Conservation (phyloP, 2,888 invertebrate species). For the Xestoiulus laeticollis region DNA sequence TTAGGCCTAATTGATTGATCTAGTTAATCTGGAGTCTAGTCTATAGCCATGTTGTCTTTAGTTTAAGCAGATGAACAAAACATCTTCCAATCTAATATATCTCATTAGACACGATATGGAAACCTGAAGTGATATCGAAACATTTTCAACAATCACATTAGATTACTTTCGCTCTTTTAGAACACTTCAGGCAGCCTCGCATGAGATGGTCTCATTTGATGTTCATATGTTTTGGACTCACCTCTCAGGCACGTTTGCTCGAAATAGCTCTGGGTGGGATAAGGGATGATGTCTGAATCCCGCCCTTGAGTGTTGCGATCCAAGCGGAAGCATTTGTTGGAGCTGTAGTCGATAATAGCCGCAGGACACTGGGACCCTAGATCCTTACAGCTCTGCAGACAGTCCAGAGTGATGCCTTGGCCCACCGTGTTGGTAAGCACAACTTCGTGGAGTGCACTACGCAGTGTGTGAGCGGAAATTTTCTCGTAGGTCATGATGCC, state of each 20-base stretch:
- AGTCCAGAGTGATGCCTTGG: constrained; percentile 58
- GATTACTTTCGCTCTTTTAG: too few relatives aligned
- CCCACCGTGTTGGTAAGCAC: constrained; percentile 61
- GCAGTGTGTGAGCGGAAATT: constrained; percentile 64
- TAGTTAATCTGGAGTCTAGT: too few relatives aligned
- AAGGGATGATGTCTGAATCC: constrained; percentile 61
- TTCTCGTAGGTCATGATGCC: constrained; percentile 66
- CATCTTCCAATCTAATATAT: too few relatives aligned
- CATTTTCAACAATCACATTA: too few relatives aligned
- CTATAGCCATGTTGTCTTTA: too few relatives aligned
- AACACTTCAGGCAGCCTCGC: too few relatives aligned
- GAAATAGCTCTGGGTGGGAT: constrained; percentile 65
- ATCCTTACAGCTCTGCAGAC: constrained; percentile 61
- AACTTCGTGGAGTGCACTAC: constrained; percentile 64
- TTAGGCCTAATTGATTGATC: too few relatives aligned
- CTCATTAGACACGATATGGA: too few relatives aligned
- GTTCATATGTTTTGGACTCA: too few relatives aligned
- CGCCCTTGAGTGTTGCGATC: constrained; percentile 65
- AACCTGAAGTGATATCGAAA: too few relatives aligned
- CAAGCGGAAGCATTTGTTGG: constrained; percentile 65
- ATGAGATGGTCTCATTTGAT: too few relatives aligned
- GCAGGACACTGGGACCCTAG: constrained; percentile 66
- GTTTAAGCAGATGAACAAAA: too few relatives aligned
- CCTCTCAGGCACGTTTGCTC: constrained; percentile 66
- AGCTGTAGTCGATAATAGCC: constrained; percentile 65